Evolutionary conservation across 2,113 vertebrate genomes (phyloP).

Genomic region (Bettongia penicillata): DNA sequence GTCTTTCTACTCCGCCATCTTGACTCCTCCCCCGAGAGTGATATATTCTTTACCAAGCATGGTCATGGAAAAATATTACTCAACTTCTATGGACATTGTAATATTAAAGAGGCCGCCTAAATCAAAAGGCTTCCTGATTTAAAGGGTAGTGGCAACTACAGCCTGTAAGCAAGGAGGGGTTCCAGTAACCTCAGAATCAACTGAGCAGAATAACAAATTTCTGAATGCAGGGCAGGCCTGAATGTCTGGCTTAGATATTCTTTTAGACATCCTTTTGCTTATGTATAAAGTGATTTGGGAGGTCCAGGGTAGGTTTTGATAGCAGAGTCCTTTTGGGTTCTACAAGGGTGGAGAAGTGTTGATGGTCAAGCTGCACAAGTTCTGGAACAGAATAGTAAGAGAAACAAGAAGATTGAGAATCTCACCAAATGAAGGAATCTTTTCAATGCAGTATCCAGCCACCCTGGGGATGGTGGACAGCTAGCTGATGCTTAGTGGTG

Average conservation of each 20-base stretch:
- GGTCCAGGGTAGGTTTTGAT: neutral
- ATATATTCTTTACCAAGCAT: too few species aligned
- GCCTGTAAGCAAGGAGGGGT: neutral
- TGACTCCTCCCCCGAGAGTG: too few species aligned
- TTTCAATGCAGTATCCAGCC: neutral
- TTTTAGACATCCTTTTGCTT: neutral
- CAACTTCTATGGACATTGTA: neutral
- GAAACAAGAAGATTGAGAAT: neutral
- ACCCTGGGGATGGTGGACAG: too few species aligned
- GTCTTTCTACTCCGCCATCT: too few species aligned
- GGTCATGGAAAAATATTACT: too few species aligned
- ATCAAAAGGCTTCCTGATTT: neutral
- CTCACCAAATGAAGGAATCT: neutral
- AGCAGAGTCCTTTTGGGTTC: neutral
- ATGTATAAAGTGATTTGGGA: neutral
- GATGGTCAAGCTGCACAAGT: too few species aligned
- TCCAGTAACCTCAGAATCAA: neutral
- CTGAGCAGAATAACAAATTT: too few species aligned
- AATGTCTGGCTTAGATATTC: too few species aligned
- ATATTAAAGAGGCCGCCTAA: neutral
- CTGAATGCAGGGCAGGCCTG: too few species aligned
- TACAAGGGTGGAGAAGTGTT: neutral
- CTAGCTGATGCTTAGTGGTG: too few species aligned
- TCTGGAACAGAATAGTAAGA: neutral
- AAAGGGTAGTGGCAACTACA: neutral